Conservation (phyloP, 2,797 vertebrate genomes). For the Xiphorhynchus erythropygius region DNA sequence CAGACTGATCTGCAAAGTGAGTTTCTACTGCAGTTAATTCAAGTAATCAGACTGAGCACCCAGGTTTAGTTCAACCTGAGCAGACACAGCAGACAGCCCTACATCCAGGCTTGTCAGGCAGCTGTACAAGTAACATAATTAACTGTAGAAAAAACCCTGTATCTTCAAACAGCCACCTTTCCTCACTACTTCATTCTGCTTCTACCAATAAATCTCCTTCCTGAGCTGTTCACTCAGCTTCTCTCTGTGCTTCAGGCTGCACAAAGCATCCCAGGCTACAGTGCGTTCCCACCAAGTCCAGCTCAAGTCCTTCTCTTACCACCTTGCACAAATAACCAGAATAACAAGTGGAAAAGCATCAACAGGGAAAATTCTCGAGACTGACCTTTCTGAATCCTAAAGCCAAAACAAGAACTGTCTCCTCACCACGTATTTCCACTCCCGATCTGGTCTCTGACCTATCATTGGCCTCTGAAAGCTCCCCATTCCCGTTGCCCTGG, state of each 20-base stretch:
- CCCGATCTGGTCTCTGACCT: not conserved
- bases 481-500: not conserved
- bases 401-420: not conserved
- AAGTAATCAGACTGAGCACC: not conserved
- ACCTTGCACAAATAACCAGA: not conserved
- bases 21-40: not conserved
- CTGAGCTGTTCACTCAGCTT: not conserved
- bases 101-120: not conserved
- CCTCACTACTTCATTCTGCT: not conserved
- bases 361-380: conserved; percentile 17
- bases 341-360: conserved; percentile 5
- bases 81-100: not conserved
- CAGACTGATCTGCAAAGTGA: not conserved
- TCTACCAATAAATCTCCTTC: not conserved
- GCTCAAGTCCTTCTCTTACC: not conserved
- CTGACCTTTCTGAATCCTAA: conserved; percentile 29
- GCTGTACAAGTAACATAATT: not conserved
- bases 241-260: not conserved
- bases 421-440: not conserved
- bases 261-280: not conserved
- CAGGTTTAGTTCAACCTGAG: not conserved
- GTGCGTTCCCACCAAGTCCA: not conserved
- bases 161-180: not conserved
- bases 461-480: not conserved
- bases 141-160: not conserved